These are phyloP conservation scores for Xiphophorus birchmanni DNA, from an alignment of 2,797 vertebrate species.

Conservation along the genomic window DNA sequence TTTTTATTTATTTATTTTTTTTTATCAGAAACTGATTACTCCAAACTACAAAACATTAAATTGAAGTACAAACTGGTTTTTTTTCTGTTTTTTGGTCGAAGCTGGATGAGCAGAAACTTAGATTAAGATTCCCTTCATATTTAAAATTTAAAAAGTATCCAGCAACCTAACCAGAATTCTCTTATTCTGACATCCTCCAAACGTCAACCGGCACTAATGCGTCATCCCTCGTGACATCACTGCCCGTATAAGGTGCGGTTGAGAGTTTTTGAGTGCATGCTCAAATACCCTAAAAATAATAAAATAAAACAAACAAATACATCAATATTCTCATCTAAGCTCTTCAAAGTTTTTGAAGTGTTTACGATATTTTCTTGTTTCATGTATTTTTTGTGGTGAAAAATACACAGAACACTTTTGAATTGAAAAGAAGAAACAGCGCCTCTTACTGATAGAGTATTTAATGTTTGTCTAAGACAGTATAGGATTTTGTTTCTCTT, in stretches of 20 bases:
- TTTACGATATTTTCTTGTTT: neutral
- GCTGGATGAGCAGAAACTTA: neutral
- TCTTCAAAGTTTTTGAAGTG: neutral
- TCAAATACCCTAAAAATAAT: neutral
- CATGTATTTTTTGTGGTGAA: neutral
- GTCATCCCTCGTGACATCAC: neutral
- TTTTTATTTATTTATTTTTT: too few species aligned
- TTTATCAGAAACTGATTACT: neutral
- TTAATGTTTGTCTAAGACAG: neutral
- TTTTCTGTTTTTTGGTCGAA: neutral
- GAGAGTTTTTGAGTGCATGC: neutral
- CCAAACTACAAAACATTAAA: neutral
- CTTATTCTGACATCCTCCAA: neutral
- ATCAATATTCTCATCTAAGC: neutral
- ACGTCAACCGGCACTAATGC: neutral
- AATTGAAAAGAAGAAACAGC: neutral
- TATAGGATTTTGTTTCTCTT: too few species aligned
- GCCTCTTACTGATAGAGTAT: neutral
- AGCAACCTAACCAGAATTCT: neutral
- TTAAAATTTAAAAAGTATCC: neutral
- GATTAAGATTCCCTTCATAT: neutral
- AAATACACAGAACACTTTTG: neutral
- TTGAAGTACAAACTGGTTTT: neutral
- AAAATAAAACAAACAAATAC: neutral
- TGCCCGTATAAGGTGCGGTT: neutral